Evolutionary conservation across 1,140 invertebrate species (phyloP), one percentile per base, ranked within the genome.

Genomic region (Cecropterus lyciades): DNA sequence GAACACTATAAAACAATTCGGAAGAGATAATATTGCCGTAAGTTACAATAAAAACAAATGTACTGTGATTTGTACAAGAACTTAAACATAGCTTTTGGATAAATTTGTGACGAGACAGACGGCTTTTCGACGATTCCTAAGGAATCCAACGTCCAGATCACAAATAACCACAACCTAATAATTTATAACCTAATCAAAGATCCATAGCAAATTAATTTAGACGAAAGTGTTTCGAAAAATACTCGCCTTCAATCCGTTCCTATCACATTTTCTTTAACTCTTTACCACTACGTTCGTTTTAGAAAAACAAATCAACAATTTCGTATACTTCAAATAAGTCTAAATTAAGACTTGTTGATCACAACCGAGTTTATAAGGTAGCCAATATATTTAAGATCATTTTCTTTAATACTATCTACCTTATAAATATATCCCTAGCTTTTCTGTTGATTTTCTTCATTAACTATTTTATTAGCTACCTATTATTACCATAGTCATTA

Each of bases 11-110:
- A 82, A 86, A 85, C 73, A 84, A 81, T 82, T 88, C 80, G 86
- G 88, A 91, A 91, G 88, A 88, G 74, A 82, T 67, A 79, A 78
- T 91, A 91, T 91, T 91, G 88, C 86, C 75, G 70, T 80, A 81
- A 42, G 73, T 72, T 72, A 70, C 57, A 56, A 80, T 73, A 72
- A 81, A 72, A 84, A 83, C 70, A 85, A 82, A n/a, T 73, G 75
- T 72, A 59, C 43, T 43, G 55, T 65, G 30, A 70, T 82, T 89
- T 88, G 79, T 88, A 91, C 85, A 87, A 84, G 77, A 86, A 83
- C 80, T 79, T 79, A 85, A 82, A 70, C 73, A 72, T 76, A 83
- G 72, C 77, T 82, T 88, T 88, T 84, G 85, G 84, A 80, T 84
- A 82, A 77, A 66, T 84, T 87, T 82, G 86, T 87, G 86, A 87